Conservation (phyloP, 2,888 invertebrate genomes). For the Allygus modestus region DNA sequence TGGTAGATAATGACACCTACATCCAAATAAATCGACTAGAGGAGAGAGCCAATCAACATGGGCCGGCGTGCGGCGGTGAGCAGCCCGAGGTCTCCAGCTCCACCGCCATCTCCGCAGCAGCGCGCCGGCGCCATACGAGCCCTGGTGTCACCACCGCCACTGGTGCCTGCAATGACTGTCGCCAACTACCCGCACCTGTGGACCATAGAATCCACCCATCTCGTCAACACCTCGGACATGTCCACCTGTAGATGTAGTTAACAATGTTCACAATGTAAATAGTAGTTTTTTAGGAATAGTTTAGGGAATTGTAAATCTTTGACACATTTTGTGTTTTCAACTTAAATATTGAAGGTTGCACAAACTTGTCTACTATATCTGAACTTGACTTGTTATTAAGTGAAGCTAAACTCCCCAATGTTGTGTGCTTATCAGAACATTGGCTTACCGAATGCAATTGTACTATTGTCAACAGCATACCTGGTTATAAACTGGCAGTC, state of each 20-base stretch:
- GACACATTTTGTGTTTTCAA: background rate
- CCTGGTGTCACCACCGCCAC: background rate
- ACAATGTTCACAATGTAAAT: background rate
- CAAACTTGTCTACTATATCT: background rate
- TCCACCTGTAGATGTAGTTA: background rate
- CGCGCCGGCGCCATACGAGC: background rate
- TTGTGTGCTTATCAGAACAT: constrained; percentile 15
- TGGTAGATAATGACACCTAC: no score
- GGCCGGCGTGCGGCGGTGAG: background rate
- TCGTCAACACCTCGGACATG: background rate
- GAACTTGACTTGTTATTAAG: background rate
- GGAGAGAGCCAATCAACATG: background rate
- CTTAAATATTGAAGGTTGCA: constrained; percentile 9
- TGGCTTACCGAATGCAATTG: background rate
- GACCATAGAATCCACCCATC: background rate
- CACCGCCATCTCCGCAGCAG: background rate
- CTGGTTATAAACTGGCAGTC: background rate
- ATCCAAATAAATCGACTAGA: no score
- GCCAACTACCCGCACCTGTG: background rate
- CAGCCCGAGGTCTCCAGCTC: background rate
- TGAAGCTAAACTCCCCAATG: background rate
- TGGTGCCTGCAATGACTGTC: background rate
- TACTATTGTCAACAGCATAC: background rate
- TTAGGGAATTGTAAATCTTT: background rate
- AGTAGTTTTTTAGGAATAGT: constrained; percentile 9